Evolutionary conservation across 2,797 vertebrate species (phyloP), one percentile per base, ranked within the genome.

Genomic region (Acrocephalus scirpaceus): DNA sequence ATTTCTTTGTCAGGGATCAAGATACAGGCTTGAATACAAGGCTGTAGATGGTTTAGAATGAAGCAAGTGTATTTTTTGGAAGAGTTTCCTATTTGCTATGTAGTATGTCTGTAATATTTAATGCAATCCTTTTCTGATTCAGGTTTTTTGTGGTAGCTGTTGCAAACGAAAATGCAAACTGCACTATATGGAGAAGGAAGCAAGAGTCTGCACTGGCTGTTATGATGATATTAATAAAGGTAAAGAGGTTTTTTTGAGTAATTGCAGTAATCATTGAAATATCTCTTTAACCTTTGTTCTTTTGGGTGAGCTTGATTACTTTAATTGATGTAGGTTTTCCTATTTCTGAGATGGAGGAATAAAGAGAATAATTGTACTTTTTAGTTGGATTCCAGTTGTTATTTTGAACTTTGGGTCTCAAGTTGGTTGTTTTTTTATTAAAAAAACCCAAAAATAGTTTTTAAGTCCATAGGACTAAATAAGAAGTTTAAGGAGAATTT

Each of bases 91-190:
- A 14, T 29, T 77, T 0, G 0, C 8, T 70, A 12, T 82, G 36
- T 34, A 29, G 7, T 64, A 34, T 79, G 4, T 34, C 9, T 82
- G 0, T 73, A 62, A 42, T 75, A 38, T 18, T 82, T 86, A 76
- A 86, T 57, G 48, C 26, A 47, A 0, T 96, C 65, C 85, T 94
- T 54, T 93, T 90, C 34, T 90, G 93, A 82, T 94, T 65, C 98
- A 99, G 99, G 99, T 99, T 20, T 99, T 99, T 97, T 99, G 99
- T 93, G 98, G 98, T 10, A 96, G 96, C 69, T 99, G 99, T 98
- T 99, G 99, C 98, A 99, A 98, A 97, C 98, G 98, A 83, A 99
- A 98, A 96, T 99, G 98, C 97, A 99, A 99, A 92, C 98, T 99
- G 34, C 98, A 98, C 22, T 99, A 99, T 93, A 95, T 99, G 98